Base-by-base conservation (phyloP, 1,140 invertebrate species). In the Ceratitis capitata region DNA sequence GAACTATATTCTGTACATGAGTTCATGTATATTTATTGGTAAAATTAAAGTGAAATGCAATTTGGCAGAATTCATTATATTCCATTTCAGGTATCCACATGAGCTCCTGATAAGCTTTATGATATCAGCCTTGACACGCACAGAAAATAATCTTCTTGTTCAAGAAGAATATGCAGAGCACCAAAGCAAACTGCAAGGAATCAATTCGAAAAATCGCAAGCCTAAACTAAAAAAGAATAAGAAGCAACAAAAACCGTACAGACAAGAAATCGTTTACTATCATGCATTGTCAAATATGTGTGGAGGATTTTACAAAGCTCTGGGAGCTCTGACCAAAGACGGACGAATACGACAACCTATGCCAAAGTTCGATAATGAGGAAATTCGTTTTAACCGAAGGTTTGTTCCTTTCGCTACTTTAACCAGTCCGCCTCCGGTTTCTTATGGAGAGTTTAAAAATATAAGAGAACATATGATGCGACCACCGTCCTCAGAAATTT, bases 1-100 rank as follows among this genome's bases (percentile, higher is more conserved):
- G 98, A 99, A 91, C 92, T 99, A 0, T 99, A 99, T 93, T 97
- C 97, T 58, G 95, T 96, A n/a, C 98, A 99, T 91, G 98, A 99
- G 93, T 99, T 97, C 92, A 96, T 98, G 88, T 99, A 98, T 89
- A 96, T 98, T 87, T 98, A 96, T 93, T 98, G 97, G 97, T 95
- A 92, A 92, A 92, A 51, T n/a, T 42, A 26, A 23, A 14, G 35
- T 12, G n/a, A 32, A 32, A 49, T 14, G 39, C 35, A 9, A 32
- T 4, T 35, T 6, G 12, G 89, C 39, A 4, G 29, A 84, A 61
- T 84, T 61, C 16, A 19, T 16, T 53, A 16, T 14, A 19, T 35
- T 74, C 23, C 32, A 69, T 74, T 85, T 51, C n/a, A 96, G 95
- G 95, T 99, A 99, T 92, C 92, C 99, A 35, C 98, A 98, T 92